Conservation (phyloP, 2,113 vertebrate species). For the Petrocephalus microphthalmus region DNA sequence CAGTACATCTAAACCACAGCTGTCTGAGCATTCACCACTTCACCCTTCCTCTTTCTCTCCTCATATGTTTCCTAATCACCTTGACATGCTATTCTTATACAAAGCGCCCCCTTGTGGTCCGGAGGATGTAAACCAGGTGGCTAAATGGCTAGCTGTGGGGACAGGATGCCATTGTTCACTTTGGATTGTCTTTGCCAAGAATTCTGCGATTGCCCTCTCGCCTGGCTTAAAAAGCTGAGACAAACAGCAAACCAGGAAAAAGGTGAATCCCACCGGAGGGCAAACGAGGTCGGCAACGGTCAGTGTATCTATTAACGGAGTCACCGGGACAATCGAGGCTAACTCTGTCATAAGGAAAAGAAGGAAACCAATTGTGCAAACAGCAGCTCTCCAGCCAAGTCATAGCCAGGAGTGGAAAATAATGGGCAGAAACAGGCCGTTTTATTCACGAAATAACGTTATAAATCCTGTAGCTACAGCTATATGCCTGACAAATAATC, state of each 20-base stretch:
- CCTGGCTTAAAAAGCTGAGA: not conserved
- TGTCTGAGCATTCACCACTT: not conserved
- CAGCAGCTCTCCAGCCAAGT: not conserved
- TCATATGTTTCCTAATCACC: not conserved
- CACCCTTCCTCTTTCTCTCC: not conserved
- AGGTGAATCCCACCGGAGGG: not conserved
- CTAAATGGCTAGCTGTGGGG: not conserved
- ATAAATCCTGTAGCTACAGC: not conserved
- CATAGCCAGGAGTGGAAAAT: not conserved
- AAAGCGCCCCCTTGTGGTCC: not conserved
- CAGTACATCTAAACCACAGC: slow-evolving; percentile 3
- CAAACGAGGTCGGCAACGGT: not conserved
- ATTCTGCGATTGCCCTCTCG: not conserved
- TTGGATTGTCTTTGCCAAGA: not conserved
- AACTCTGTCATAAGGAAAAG: not conserved
- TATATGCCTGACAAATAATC: not conserved
- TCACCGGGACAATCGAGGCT: not conserved
- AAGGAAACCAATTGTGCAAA: not conserved
- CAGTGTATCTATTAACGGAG: not conserved
- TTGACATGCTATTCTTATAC: not conserved
- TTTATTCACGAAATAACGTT: not conserved
- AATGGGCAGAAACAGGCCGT: not conserved
- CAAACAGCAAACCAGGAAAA: not conserved
- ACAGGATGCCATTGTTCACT: not conserved
- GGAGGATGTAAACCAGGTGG: not conserved